phyloP scores from a whole-genome alignment of 2,797 vertebrate species.

The Botia almorhae region DNA sequence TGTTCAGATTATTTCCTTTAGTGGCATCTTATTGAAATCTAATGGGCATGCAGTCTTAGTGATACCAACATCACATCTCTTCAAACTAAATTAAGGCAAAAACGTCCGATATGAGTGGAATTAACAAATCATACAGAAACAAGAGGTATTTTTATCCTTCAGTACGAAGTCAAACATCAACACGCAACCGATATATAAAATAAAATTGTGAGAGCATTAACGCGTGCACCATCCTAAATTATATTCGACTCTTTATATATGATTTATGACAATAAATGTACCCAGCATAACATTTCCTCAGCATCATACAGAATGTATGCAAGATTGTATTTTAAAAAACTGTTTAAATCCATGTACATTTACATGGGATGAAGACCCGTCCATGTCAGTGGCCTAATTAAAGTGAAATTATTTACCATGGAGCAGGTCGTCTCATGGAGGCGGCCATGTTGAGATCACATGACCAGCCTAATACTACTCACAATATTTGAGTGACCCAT shows the following conservation, averaged over 20 bases:
- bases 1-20: constrained; percentile 38
- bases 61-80: constrained; percentile 11
- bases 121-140: constrained; percentile 27
- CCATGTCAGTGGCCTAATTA: too few species aligned
- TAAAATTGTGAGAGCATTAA: background rate
- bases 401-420: too few species aligned
- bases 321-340: too few species aligned
- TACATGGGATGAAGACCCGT: too few species aligned
- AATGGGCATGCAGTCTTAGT: constrained; percentile 19
- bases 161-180: constrained; percentile 12
- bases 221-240: background rate
- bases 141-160: constrained; percentile 51
- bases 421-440: too few species aligned
- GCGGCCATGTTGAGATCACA: too few species aligned
- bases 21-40: constrained; percentile 48
- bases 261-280: background rate
- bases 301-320: background rate
- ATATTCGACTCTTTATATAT: background rate
- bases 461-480: too few species aligned
- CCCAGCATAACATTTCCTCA: background rate
- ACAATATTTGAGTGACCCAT: too few species aligned
- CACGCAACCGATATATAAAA: constrained; percentile 7
- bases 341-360: too few species aligned
- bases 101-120: constrained; percentile 27
- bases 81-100: constrained; percentile 49